A percentile compares a stretch with the other conserved stretches of the same genome.
These are phyloP conservation scores for Poecile atricapillus DNA, from an alignment of 2,113 vertebrate genomes.

Conservation along the genomic window DNA sequence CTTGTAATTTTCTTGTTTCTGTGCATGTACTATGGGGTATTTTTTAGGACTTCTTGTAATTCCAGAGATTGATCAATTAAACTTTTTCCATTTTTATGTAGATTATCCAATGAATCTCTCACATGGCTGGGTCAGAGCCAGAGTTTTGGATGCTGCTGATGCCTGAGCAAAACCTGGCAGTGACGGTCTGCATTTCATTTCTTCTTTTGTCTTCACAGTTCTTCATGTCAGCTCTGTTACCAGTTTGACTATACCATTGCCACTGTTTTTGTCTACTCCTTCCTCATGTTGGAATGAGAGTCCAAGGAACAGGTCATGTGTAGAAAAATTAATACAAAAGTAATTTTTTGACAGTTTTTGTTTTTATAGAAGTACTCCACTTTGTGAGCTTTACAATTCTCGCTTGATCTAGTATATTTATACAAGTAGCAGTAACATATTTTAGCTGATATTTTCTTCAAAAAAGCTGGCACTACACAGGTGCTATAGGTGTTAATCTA, in stretches of 20 bases:
- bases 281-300: not conserved
- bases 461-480: not conserved
- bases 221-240: not conserved
- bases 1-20: not conserved
- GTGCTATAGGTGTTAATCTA: not conserved
- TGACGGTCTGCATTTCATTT: not conserved
- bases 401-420: not conserved
- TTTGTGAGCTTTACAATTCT: not conserved
- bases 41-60: not conserved
- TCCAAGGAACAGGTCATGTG: not conserved
- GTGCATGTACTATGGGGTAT: accelerated
- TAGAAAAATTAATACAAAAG: not conserved
- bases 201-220: not conserved
- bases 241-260: not conserved
- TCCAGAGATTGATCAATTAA: not conserved
- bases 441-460: not conserved
- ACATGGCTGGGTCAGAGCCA: not conserved
- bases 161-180: not conserved
- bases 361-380: not conserved
- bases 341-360: not conserved
- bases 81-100: not conserved
- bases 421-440: not conserved
- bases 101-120: not conserved
- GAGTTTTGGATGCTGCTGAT: not conserved
- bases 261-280: not conserved